Evolutionary conservation across 2,797 vertebrate species (phyloP).

Genomic region (Valencia hispanica): DNA sequence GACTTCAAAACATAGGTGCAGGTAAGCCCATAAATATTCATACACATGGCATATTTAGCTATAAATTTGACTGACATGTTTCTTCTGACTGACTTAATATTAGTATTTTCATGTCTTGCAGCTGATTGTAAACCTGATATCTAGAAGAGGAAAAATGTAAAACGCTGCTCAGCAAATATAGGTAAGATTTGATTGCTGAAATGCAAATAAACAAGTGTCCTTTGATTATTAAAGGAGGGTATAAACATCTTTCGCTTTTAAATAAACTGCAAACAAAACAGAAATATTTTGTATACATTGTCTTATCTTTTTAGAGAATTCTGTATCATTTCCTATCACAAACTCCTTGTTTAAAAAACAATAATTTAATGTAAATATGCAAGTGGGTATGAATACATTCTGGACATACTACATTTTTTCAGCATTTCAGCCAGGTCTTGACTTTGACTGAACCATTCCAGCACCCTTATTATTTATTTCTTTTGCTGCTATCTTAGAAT

Average conservation of each 20-base stretch:
- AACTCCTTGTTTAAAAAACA: not conserved
- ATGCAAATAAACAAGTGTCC: no score
- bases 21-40: not conserved
- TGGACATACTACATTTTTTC: no score
- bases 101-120: not conserved
- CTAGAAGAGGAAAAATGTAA: not conserved
- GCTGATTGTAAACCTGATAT: not conserved
- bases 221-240: no score
- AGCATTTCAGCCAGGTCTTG: not conserved
- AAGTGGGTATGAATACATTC: not conserved
- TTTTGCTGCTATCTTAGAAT: not conserved
- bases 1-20: not conserved
- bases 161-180: not conserved
- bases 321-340: not conserved
- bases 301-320: no score
- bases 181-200: not conserved
- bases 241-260: not conserved
- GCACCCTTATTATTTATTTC: not conserved
- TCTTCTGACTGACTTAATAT: not conserved
- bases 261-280: not conserved
- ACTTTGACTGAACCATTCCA: not conserved
- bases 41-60: not conserved
- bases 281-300: not conserved
- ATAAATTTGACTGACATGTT: not conserved
- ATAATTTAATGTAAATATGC: not conserved